Conservation (phyloP, 2,113 vertebrate genomes). For the Catharus minimus region DNA sequence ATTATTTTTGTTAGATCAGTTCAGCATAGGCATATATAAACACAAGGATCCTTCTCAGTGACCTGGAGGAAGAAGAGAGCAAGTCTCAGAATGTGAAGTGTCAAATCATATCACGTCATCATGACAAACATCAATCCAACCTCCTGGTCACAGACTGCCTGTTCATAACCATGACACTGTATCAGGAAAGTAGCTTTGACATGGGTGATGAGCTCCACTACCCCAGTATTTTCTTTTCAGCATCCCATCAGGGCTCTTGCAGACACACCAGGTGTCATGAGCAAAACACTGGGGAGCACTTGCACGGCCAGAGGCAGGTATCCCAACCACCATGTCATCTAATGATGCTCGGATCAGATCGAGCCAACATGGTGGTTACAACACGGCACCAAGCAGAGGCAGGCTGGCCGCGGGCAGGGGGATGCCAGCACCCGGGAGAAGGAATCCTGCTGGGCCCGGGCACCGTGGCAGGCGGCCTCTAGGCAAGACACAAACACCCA, state of each 20-base stretch:
- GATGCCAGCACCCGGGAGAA: background rate
- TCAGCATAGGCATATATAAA: background rate
- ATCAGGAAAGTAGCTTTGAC: background rate
- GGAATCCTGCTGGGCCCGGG: no score
- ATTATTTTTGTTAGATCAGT: background rate
- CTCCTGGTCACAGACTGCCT: background rate
- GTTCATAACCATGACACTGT: background rate
- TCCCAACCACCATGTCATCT: background rate
- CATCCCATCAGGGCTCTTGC: background rate
- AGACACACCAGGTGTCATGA: background rate
- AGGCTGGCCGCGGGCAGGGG: background rate
- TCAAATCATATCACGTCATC: background rate
- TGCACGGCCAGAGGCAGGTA: background rate
- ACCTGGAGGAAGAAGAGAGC: background rate
- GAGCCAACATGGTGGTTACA: background rate
- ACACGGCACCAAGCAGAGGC: background rate
- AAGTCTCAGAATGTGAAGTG: background rate
- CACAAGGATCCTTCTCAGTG: background rate
- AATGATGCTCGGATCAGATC: rapidly evolving
- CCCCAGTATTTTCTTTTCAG: background rate
- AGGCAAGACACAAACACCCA: background rate
- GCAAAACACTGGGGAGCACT: background rate
- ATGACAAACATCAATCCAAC: background rate
- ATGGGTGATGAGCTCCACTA: rapidly evolving
- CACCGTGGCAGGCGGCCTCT: rapidly evolving